A percentile compares a stretch with the other conserved stretches of the same genome.
phyloP scores from a whole-genome alignment of 1,140 invertebrate genomes.

The Zaprionus africanus region DNA sequence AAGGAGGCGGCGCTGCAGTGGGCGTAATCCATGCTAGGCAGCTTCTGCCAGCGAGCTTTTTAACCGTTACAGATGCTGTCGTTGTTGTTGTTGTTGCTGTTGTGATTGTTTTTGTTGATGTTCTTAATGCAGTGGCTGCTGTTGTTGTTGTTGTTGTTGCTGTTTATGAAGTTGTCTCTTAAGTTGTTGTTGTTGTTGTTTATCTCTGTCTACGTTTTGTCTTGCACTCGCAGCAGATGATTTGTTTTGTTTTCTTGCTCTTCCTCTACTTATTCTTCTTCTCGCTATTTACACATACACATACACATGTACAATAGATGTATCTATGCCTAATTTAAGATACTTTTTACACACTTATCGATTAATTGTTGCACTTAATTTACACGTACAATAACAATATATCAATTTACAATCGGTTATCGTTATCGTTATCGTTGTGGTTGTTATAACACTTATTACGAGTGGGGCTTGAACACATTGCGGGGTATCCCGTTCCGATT shows the following conservation, averaged over 20 bases:
- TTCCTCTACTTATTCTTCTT: conserved; percentile 20
- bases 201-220: conserved; percentile 16
- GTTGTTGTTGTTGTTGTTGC: conserved; percentile 1
- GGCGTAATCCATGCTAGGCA: conserved; percentile 67
- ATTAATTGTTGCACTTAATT: conserved; percentile 28
- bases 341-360: conserved; percentile 27
- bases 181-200: neutral
- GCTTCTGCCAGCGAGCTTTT: conserved; percentile 47
- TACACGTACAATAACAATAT: conserved; percentile 23
- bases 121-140: conserved; percentile 1
- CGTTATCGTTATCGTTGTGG: conserved; percentile 22
- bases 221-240: conserved; percentile 38
- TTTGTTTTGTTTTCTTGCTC: conserved; percentile 31
- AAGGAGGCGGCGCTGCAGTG: conserved; percentile 18
- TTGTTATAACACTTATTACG: conserved; percentile 29
- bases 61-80: conserved; percentile 19
- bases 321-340: neutral
- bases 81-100: conserved; percentile 12
- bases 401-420: conserved; percentile 20
- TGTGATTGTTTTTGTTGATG: conserved; percentile 9
- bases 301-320: neutral
- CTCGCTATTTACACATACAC: conserved; percentile 20
- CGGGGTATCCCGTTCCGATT: conserved; percentile 42
- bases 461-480: conserved; percentile 40
- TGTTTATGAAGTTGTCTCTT: conserved; percentile 15